phyloP scores from a whole-genome alignment of 2,113 vertebrate species.

The Pelvicachromis taeniatus region DNA sequence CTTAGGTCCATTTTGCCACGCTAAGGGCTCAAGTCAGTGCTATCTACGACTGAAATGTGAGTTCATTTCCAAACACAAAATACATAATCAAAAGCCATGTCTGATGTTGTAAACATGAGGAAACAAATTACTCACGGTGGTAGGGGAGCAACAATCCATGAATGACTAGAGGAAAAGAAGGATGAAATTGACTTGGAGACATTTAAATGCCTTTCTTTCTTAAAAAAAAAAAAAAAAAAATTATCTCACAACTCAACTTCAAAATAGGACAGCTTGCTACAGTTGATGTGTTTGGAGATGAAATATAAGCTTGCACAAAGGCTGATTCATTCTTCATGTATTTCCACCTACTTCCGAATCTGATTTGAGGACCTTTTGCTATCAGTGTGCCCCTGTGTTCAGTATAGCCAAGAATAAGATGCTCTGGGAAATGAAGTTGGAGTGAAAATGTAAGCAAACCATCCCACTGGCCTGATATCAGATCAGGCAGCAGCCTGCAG shows the following conservation, averaged over 20 bases:
- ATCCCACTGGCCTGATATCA: slow-evolving; percentile 60
- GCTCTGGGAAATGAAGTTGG: slow-evolving; percentile 65
- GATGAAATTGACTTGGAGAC: slow-evolving; percentile 59
- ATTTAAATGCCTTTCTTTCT: slow-evolving; percentile 52
- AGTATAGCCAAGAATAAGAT: slow-evolving; percentile 31
- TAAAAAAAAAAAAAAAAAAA: slow-evolving; percentile 33
- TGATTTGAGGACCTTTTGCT: slow-evolving; percentile 50
- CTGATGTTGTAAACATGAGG: slow-evolving; percentile 64
- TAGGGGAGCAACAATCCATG: slow-evolving; percentile 51
- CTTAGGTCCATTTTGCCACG: not conserved
- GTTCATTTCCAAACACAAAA: slow-evolving; percentile 57
- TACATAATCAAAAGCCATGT: slow-evolving; percentile 60
- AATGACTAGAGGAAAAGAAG: slow-evolving; percentile 52
- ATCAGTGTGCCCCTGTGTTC: slow-evolving; percentile 40
- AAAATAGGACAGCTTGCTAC: slow-evolving; percentile 48
- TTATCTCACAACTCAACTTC: slow-evolving; percentile 30
- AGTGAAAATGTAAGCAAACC: slow-evolving; percentile 57
- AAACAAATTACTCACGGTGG: slow-evolving; percentile 63
- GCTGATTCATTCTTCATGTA: slow-evolving; percentile 41
- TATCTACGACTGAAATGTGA: slow-evolving; percentile 36
- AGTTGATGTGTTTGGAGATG: slow-evolving; percentile 43
- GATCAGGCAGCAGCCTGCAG: slow-evolving; percentile 52
- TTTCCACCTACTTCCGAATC: slow-evolving; percentile 43
- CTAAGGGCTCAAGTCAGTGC: slow-evolving; percentile 20
- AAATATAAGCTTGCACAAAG: slow-evolving; percentile 45